Evolutionary conservation across 2,113 vertebrate genomes (phyloP), one percentile per base, ranked within the genome.

Genomic region (Amphiprion percula): DNA sequence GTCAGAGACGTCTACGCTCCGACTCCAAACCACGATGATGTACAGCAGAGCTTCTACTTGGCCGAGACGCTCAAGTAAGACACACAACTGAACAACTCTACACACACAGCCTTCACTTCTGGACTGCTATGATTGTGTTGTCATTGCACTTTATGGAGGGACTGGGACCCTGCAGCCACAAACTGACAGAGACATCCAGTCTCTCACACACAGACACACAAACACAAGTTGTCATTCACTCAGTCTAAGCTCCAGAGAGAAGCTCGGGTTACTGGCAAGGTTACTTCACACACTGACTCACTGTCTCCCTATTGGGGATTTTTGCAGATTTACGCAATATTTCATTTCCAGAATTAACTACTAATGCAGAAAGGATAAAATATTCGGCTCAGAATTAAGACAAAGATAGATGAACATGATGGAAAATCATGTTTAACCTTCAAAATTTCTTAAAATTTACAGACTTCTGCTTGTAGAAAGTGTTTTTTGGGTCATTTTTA

Each of bases 51-150:
- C 90, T 99, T 99, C 94, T 99, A 96, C 94, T 90, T 99, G 86
- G 97, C 98, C 12, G 98, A 99, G 92, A 99, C 98, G 0, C 96
- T 99, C 63, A 99, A 99, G 98, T 99, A 95, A 97, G 96, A 85
- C 60, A 2, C 71, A 24, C 68, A 50, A 44, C 16, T 2, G 2
- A 39, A 1, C n/a, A 24, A 59, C 41, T 16, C 9, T 44, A n/a
- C 4, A 6, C 47, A 2, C 16, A 28, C 68, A 19, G 62, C 37
- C 50, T 61, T 23, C 75, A 26, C 81, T 44, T 60, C 28, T 66
- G 65, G 73, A 46, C 17, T 69, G 33, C 46, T 2, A n/a, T 68
- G 70, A 82, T 74, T 56, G 74, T 71, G 74, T 77, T 81, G 77
- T 83, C 81, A 67, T 70, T 53, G 49, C 46, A 41, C 26, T 78